Conservation (phyloP, 2,797 vertebrate species). For the Parauchenoglanis punctatus region DNA sequence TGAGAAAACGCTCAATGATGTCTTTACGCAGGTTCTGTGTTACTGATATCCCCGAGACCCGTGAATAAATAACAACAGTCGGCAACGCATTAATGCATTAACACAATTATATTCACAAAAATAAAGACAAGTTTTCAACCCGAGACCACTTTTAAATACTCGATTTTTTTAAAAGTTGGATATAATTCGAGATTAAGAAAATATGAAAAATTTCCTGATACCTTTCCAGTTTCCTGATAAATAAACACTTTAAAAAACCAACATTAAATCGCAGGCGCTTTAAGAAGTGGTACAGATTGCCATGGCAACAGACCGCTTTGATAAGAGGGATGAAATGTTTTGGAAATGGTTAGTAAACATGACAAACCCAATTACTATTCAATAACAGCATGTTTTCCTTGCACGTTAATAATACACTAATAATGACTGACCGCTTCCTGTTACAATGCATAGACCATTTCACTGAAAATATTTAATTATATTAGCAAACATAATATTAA, state of each 20-base stretch:
- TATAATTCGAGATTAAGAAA: not conserved
- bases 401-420: not conserved
- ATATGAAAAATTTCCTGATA: not conserved
- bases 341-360: not conserved
- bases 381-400: not conserved
- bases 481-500: not conserved
- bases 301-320: not conserved
- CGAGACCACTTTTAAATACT: slow-evolving; percentile 6
- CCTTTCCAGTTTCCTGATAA: not conserved
- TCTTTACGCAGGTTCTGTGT: slow-evolving; percentile 72
- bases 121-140: not conserved
- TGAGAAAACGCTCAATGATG: slow-evolving; percentile 55
- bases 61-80: slow-evolving; percentile 12
- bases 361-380: not conserved
- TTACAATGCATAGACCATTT: not conserved
- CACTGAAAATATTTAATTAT: not conserved
- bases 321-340: not conserved
- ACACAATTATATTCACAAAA: slow-evolving; percentile 22
- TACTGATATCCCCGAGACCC: slow-evolving; percentile 75
- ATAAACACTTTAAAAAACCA: not conserved
- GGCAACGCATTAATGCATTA: too few relatives aligned
- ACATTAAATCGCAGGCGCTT: not conserved
- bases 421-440: not conserved
- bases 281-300: not conserved
- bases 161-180: not conserved